A percentile compares a stretch with the other conserved stretches of the same genome.
These are phyloP conservation scores for Pygmarrhopalites habei DNA, from an alignment of 1,140 invertebrate genomes.

Conservation along the genomic window DNA sequence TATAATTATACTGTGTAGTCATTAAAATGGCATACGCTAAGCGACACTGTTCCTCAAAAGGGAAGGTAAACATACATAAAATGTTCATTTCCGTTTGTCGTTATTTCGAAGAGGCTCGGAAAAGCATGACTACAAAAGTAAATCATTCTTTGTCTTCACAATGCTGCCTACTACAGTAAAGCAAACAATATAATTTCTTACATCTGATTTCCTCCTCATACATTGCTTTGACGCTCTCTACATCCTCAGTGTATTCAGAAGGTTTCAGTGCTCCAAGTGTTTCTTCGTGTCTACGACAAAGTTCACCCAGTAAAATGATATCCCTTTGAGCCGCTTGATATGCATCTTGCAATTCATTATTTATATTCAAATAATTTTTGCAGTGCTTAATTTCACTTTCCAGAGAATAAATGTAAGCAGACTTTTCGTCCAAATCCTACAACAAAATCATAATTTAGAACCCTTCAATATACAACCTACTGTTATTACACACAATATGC, in stretches of 20 bases:
- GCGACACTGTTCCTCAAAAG: too few species aligned
- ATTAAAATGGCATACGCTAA: too few species aligned
- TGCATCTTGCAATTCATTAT: constrained; percentile 30
- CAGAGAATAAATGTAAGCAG: constrained; percentile 17
- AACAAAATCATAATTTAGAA: neutral
- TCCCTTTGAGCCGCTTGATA: constrained; percentile 26
- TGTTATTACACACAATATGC: too few species aligned
- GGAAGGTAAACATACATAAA: too few species aligned
- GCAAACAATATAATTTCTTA: too few species aligned
- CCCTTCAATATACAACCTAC: too few species aligned
- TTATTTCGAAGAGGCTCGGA: too few species aligned
- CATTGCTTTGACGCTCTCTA: constrained; percentile 27
- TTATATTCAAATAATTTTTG: constrained; percentile 11
- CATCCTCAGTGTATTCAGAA: constrained; percentile 13
- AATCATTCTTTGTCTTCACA: too few species aligned
- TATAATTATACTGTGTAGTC: too few species aligned
- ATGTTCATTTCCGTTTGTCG: too few species aligned
- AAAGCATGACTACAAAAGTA: too few species aligned
- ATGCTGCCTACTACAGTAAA: too few species aligned
- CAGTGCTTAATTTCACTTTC: constrained; percentile 23
- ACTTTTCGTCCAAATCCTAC: constrained; percentile 28
- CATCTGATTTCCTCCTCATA: constrained; percentile 31
- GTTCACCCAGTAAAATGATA: constrained; percentile 36
- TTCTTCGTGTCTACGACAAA: constrained; percentile 33
- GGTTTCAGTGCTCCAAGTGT: constrained; percentile 1